phyloP scores from a whole-genome alignment of 1,140 invertebrate genomes.

The Plutomurus gul region DNA sequence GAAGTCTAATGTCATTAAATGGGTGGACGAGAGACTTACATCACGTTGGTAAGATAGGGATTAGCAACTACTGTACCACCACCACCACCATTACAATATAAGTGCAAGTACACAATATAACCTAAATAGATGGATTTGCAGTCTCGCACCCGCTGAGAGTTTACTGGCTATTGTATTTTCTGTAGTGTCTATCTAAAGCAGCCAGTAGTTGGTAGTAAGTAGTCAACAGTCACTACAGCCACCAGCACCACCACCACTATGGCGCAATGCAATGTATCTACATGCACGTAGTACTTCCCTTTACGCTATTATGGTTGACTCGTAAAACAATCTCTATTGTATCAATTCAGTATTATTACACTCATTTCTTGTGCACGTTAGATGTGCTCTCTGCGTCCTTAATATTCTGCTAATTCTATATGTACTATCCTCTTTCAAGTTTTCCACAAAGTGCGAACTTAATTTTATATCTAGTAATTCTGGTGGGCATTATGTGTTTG shows the following conservation, averaged over 20 bases:
- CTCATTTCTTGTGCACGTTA: too few relatives aligned
- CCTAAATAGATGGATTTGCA: not conserved
- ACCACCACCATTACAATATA: not conserved
- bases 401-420: too few relatives aligned
- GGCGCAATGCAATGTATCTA: not conserved
- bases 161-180: not conserved
- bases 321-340: too few relatives aligned
- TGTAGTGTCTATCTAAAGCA: not conserved
- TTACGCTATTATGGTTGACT: too few relatives aligned
- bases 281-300: not conserved
- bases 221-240: too few relatives aligned
- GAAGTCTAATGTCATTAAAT: slow-evolving; percentile 15
- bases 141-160: not conserved
- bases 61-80: not conserved
- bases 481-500: too few relatives aligned
- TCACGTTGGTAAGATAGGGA: slow-evolving; percentile 13
- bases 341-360: too few relatives aligned
- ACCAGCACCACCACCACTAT: not conserved
- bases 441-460: too few relatives aligned
- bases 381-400: too few relatives aligned
- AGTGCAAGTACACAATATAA: not conserved
- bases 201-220: too few relatives aligned
- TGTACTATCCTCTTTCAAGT: too few relatives aligned
- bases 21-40: not conserved
- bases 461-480: too few relatives aligned